Evolutionary conservation across 2,888 invertebrate species (phyloP).

Genomic region (Seira sanloemensis): DNA sequence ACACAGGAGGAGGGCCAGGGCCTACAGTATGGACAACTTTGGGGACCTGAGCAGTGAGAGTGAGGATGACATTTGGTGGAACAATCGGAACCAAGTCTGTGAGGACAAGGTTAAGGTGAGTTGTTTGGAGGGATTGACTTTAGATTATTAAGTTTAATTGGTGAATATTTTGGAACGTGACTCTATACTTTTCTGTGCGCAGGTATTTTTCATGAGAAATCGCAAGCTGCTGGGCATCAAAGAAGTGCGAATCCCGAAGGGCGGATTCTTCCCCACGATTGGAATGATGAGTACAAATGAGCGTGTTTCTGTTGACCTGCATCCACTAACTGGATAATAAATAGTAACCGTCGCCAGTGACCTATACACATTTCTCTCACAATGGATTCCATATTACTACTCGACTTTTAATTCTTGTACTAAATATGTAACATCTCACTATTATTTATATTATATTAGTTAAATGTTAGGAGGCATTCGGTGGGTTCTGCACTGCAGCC

Average conservation of each 20-base stretch:
- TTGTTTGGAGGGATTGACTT: too few species aligned
- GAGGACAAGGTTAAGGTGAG: constrained; percentile 75
- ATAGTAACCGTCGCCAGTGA: not conserved
- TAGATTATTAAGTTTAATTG: too few species aligned
- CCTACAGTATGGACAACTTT: constrained; percentile 69
- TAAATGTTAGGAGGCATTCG: not conserved
- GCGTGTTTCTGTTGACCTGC: constrained; percentile 78
- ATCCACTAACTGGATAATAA: constrained; percentile 79
- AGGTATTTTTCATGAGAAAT: constrained; percentile 79
- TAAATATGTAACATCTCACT: not conserved
- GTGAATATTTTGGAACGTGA: too few species aligned
- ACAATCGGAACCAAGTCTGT: constrained; percentile 74
- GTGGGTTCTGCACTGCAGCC: not conserved
- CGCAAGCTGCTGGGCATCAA: constrained; percentile 77
- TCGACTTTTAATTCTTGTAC: not conserved
- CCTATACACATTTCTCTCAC: not conserved
- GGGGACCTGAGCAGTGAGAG: constrained; percentile 73
- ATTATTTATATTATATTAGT: not conserved
- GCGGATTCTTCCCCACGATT: constrained; percentile 78
- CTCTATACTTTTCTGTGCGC: constrained; percentile 20
- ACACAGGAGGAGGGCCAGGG: constrained; percentile 33
- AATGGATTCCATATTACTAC: not conserved
- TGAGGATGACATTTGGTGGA: constrained; percentile 76
- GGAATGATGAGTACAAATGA: constrained; percentile 79
- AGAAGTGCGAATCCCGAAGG: constrained; percentile 77